phyloP scores from a whole-genome alignment of 2,113 vertebrate species.

The Potamarius usumacintae region DNA sequence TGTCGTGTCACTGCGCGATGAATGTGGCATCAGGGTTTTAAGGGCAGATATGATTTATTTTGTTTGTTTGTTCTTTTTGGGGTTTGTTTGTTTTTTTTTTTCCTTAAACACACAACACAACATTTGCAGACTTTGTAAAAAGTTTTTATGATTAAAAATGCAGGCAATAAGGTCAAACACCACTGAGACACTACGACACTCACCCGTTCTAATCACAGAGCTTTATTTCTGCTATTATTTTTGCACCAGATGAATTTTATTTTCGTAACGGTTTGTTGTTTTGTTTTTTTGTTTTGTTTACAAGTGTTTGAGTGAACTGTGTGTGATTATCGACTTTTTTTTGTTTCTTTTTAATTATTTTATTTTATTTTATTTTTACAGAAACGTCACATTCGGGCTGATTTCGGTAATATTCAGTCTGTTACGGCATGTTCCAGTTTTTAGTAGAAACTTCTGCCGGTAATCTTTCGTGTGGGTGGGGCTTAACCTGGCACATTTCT shows the following conservation, averaged over 20 bases:
- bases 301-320: background rate
- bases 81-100: background rate
- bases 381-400: background rate
- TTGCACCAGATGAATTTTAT: constrained; percentile 44
- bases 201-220: constrained; percentile 14
- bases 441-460: background rate
- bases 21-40: constrained; percentile 50
- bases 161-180: constrained; percentile 49
- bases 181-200: constrained; percentile 37
- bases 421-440: too few species aligned
- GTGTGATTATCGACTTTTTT: constrained; percentile 6
- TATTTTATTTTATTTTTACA: background rate
- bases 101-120: constrained; percentile 24
- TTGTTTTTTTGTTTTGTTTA: background rate
- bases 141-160: background rate
- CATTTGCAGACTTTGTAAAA: background rate
- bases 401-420: background rate
- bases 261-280: constrained; percentile 25
- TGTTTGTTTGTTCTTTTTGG: constrained; percentile 17
- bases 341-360: background rate
- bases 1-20: constrained; percentile 51
- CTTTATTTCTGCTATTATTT: constrained; percentile 33
- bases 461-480: background rate
- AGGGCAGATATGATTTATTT: constrained; percentile 12
- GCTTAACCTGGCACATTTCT: background rate